A percentile compares a stretch with the other conserved stretches of the same genome.
These are phyloP conservation scores for Agrotis segetum DNA, from an alignment of 2,888 invertebrate species.

Conservation along the genomic window DNA sequence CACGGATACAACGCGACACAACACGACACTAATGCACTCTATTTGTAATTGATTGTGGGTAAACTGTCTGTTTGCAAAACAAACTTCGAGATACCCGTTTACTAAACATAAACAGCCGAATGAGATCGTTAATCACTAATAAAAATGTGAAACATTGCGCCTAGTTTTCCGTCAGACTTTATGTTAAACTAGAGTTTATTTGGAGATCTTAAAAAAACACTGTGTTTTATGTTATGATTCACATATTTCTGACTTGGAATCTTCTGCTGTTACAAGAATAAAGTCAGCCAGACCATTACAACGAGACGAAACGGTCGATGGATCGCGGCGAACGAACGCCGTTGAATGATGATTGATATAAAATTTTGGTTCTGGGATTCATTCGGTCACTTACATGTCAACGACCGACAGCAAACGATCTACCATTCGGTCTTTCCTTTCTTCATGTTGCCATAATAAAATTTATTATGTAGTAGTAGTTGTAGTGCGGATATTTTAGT, in stretches of 20 bases:
- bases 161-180: slow-evolving; percentile 44
- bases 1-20: slow-evolving; percentile 50
- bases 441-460: slow-evolving; percentile 34
- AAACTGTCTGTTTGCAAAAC: slow-evolving; percentile 86
- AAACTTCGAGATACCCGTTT: slow-evolving; percentile 83
- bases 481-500: too few species aligned
- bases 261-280: slow-evolving; percentile 41
- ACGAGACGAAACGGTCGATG: slow-evolving; percentile 38
- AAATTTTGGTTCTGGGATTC: slow-evolving; percentile 4
- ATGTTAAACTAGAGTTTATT: slow-evolving; percentile 43
- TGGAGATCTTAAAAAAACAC: slow-evolving; percentile 52
- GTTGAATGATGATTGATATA: slow-evolving; percentile 11
- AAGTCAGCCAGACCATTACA: slow-evolving; percentile 29
- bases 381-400: slow-evolving; percentile 28
- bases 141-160: slow-evolving; percentile 36
- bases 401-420: slow-evolving; percentile 14
- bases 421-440: slow-evolving; percentile 35
- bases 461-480: too few species aligned
- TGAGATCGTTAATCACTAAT: slow-evolving; percentile 72
- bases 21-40: slow-evolving; percentile 52
- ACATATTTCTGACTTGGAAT: slow-evolving; percentile 69
- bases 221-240: slow-evolving; percentile 78
- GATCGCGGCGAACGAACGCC: slow-evolving; percentile 24
- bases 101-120: slow-evolving; percentile 83
- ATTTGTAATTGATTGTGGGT: slow-evolving; percentile 66